Base-by-base conservation (phyloP, 2,888 invertebrate genomes). In the Helobdella robusta region DNA sequence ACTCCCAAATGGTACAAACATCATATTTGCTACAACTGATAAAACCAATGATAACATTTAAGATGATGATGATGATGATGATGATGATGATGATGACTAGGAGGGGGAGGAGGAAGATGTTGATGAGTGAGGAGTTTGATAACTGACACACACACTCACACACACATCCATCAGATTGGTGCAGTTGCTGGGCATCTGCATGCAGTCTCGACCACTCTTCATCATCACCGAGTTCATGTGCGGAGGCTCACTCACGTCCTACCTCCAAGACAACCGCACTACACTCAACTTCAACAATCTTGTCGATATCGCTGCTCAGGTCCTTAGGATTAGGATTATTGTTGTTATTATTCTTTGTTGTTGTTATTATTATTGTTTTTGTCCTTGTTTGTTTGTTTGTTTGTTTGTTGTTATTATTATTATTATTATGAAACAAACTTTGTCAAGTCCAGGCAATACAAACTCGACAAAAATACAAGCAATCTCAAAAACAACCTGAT, bases 201-300 rank as follows among this genome's bases (percentile, higher is more conserved):
- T 91, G 0, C 85, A 86, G 72, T 59, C 67, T 4, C 92, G 93
- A 75, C 93, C 93, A 1, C 89, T 94, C 63, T 91, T 89, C 80
- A 94, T 93, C 73, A 89, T 93, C 63, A 84, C 84, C 0, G 93
- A 94, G 77, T 89, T 90, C 80, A 97, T 98, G 97, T 87, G 86
- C 75, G 91, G 94, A 79, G 97, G 97, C 40, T 91, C 93, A 68
- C 82, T 98, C 64, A 82, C 97, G 62, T 93, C 94, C 75, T 92
- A 91, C 81, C 83, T 97, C 50, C 84, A 94, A 68, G 75, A 76
- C 63, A 89, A 91, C 76, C 92, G 92, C 2, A 88, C 87, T 75
- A 85, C 85, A 75, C 84, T 95, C 73, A 88, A 88, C 72, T 89
- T 97, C 77, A 70, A 67, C n/a, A 73, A 74, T 60, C 84, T 97